These are phyloP conservation scores for Mythimna vitellina DNA, from an alignment of 2,888 invertebrate species.

Conservation along the genomic window DNA sequence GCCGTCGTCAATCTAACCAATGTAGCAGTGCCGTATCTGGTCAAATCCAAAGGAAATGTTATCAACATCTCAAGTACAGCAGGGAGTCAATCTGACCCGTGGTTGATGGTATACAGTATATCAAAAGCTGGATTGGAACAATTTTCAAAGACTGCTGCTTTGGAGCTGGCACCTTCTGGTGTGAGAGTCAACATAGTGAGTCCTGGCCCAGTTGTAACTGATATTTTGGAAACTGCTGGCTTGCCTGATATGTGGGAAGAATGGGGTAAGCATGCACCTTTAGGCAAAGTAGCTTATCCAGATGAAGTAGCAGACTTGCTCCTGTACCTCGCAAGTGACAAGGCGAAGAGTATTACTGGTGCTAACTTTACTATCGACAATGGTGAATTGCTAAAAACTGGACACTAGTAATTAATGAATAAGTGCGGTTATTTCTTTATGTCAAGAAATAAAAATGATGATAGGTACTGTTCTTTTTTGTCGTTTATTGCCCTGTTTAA, in stretches of 20 bases:
- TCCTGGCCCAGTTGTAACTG: conserved; percentile 92
- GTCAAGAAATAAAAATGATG: neutral
- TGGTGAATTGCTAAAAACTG: conserved; percentile 19
- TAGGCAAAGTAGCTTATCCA: conserved; percentile 36
- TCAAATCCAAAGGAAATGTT: conserved; percentile 66
- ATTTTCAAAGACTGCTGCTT: conserved; percentile 92
- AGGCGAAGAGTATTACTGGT: conserved; percentile 53
- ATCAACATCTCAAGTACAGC: conserved; percentile 57
- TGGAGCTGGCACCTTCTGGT: conserved; percentile 90
- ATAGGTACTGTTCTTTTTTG: no score
- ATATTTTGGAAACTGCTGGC: conserved; percentile 42
- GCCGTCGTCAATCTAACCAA: conserved; percentile 53
- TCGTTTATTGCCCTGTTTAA: no score
- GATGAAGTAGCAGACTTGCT: conserved; percentile 40
- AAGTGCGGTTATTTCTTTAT: no score
- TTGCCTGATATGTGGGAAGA: conserved; percentile 35
- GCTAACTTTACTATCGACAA: conserved; percentile 38
- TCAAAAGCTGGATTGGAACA: conserved; percentile 87
- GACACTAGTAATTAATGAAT: neutral
- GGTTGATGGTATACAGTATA: conserved; percentile 28
- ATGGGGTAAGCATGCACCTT: neutral
- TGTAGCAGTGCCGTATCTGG: conserved; percentile 55
- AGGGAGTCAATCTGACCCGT: neutral
- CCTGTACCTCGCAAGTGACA: conserved; percentile 41
- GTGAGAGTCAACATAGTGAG: conserved; percentile 93